Evolutionary conservation across 2,888 invertebrate genomes (phyloP), one percentile per base, ranked within the genome.

Genomic region (Caenorhabditis sinica): DNA sequence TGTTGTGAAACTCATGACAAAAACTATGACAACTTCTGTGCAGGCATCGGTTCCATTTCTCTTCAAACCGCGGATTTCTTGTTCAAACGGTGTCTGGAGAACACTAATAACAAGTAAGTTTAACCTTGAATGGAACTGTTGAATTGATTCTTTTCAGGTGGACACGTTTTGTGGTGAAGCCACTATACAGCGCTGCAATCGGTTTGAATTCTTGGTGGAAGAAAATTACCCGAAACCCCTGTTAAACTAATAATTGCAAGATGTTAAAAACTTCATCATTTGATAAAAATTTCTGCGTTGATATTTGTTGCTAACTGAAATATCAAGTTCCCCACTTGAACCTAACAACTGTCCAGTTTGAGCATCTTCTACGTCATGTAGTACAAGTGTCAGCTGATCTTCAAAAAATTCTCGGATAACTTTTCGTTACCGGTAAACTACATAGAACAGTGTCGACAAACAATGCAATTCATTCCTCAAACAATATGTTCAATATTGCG

Each of bases 1-100:
- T 76, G 75, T n/a, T 76, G 75, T 45, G 33, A 60, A 60, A 13
- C 3, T 8, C 75, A 76, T 40, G 75, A 76, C 25, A 28, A 13
- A 9, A 53, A 68, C 20, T 76, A 76, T n/a, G 58, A 76, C 11
- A 53, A 72, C 72, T 72, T 58, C 17, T 49, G 60, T 20, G 15
- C 36, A 2, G 75, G 43, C 17, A 25, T 51, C n/a, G 58, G 68
- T 2, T 63, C 20, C 1, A 49, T 77, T 2, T 28, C 33, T 15
- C 11, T 68, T 2, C 4, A 61, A 45, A 40, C 30, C 8, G 77
- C 69, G 15, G 77, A 69, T 43, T 63, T 49, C 6, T 30, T 61
- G 9, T 69, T 69, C 20, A 9, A 33, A 43, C 30, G 17, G n/a
- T 63, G 71, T 33, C 13, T 71, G 6, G 71, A 71, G 8, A 58